Conservation (phyloP, 2,797 vertebrate genomes). For the Paedocypris micromegethes region DNA sequence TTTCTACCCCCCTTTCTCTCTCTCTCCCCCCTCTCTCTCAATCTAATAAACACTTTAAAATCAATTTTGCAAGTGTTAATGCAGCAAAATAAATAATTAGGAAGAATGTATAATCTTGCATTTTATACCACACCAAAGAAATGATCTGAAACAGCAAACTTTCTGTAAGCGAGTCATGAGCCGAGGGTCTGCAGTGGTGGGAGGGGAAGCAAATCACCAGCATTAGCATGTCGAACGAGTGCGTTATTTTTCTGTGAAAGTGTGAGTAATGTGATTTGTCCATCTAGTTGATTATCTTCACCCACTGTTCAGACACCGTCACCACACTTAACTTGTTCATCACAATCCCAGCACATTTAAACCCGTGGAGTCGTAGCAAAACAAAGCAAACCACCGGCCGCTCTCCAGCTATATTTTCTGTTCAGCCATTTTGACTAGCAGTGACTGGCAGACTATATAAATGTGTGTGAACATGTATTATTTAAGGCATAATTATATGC, state of each 20-base stretch:
- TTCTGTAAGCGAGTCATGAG: constrained; percentile 29
- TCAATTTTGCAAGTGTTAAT: no score
- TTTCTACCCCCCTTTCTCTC: no score
- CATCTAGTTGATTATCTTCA: constrained; percentile 38
- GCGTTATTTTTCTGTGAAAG: constrained; percentile 34
- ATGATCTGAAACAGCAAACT: constrained; percentile 18
- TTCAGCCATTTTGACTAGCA: constrained; percentile 40
- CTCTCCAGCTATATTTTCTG: constrained; percentile 43
- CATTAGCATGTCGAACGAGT: constrained; percentile 39
- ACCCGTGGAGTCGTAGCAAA: constrained; percentile 26
- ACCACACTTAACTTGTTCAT: constrained; percentile 33
- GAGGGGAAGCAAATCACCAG: constrained; percentile 36
- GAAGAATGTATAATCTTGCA: no score
- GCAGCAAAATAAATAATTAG: no score
- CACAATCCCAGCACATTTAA: constrained; percentile 17
- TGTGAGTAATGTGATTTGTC: constrained; percentile 33
- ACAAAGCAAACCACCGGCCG: constrained; percentile 23
- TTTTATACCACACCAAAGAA: neutral
- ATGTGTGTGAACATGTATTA: constrained; percentile 69
- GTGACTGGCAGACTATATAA: constrained; percentile 49
- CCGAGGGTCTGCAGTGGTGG: neutral
- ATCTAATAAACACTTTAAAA: no score
- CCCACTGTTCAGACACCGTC: constrained; percentile 5
- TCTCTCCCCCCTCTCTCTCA: no score
- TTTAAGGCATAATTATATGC: constrained; percentile 72